These are phyloP conservation scores for Polypedilum vanderplanki DNA, from an alignment of 1,140 invertebrate species.

Conservation along the genomic window DNA sequence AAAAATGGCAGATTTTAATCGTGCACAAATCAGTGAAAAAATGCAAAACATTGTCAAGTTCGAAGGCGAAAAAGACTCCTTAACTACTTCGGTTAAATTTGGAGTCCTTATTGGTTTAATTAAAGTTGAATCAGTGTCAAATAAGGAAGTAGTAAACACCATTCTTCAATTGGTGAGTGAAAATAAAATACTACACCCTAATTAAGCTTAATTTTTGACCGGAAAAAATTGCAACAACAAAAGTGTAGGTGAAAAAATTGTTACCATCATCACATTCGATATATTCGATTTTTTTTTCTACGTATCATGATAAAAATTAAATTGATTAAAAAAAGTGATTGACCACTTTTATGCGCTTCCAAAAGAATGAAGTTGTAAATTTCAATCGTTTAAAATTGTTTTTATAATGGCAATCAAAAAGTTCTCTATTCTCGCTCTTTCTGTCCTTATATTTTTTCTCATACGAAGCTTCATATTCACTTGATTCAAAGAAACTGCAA, in stretches of 20 bases:
- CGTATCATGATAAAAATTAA: constrained; percentile 5
- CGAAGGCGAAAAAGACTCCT: constrained; percentile 16
- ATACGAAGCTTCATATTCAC: no score
- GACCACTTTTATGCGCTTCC: not conserved
- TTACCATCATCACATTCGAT: constrained; percentile 17
- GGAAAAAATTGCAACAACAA: constrained; percentile 26
- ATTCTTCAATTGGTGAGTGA: constrained; percentile 23
- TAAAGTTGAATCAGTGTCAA: constrained; percentile 22
- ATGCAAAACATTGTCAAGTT: constrained; percentile 25
- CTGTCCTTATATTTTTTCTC: no score
- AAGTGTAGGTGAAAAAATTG: constrained; percentile 22
- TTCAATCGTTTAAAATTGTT: not conserved
- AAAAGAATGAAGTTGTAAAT: not conserved
- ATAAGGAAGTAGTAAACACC: constrained; percentile 23
- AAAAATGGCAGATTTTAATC: constrained; percentile 4
- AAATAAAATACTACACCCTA: not conserved
- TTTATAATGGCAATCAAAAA: not conserved
- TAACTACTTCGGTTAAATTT: not conserved
- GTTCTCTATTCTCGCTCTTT: no score
- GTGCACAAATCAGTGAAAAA: constrained; percentile 19
- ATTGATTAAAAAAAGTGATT: not conserved
- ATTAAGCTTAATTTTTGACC: not conserved
- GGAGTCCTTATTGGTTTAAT: constrained; percentile 23
- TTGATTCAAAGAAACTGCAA: not conserved
- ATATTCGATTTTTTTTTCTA: constrained; percentile 19